Evolutionary conservation across 2,888 invertebrate species (phyloP).

Genomic region (Erebia palarica): DNA sequence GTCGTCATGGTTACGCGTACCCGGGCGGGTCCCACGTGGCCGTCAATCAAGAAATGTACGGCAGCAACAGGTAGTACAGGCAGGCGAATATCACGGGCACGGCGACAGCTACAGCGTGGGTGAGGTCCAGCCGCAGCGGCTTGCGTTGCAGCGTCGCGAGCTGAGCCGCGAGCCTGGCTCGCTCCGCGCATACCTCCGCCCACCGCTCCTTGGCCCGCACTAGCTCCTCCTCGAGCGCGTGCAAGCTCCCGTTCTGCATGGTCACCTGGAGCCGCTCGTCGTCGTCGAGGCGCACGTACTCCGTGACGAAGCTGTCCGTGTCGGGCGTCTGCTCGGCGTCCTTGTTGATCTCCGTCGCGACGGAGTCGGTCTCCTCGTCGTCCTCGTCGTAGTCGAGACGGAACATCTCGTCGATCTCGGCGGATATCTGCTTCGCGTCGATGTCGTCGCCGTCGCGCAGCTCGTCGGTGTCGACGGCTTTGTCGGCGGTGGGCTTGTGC

Average conservation of each 20-base stretch:
- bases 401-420: constrained; percentile 77
- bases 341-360: constrained; percentile 61
- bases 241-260: constrained; percentile 79
- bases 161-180: constrained; percentile 83
- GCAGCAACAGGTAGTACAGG: constrained; percentile 83
- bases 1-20: constrained; percentile 59
- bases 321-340: constrained; percentile 16
- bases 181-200: constrained; percentile 84
- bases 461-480: constrained; percentile 51
- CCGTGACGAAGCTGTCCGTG: constrained; percentile 37
- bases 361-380: constrained; percentile 71
- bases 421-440: constrained; percentile 67
- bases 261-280: constrained; percentile 55
- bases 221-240: constrained; percentile 87
- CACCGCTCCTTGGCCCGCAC: constrained; percentile 88
- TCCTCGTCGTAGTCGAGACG: constrained; percentile 72
- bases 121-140: constrained; percentile 77
- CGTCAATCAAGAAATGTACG: constrained; percentile 84
- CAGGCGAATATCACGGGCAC: constrained; percentile 82
- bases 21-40: constrained; percentile 82
- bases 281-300: constrained; percentile 62
- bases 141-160: constrained; percentile 83
- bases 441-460: constrained; percentile 45
- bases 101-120: constrained; percentile 82
- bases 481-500: constrained; percentile 46